phyloP scores from a whole-genome alignment of 1,140 invertebrate genomes.

The Caenorhabditis tropicalis region DNA sequence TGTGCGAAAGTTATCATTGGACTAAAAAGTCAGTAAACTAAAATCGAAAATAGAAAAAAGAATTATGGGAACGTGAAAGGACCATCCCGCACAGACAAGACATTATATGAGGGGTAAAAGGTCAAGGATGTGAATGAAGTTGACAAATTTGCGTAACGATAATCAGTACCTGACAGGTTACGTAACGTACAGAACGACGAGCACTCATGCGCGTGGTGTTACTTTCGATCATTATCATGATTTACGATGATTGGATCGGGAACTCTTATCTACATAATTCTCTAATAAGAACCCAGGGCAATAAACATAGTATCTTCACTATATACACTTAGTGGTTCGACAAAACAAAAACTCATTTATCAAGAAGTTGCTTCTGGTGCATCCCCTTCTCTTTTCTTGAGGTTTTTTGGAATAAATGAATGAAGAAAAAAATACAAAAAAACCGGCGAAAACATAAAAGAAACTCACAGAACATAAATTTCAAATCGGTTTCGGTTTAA shows the following conservation, averaged over 20 bases:
- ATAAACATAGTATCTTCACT: background rate
- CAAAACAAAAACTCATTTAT: background rate
- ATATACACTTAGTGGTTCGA: background rate
- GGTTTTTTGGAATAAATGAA: background rate
- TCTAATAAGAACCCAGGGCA: background rate
- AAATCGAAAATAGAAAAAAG: background rate
- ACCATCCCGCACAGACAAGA: background rate
- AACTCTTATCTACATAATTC: background rate
- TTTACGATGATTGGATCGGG: conserved; percentile 20
- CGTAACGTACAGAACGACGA: conserved; percentile 19
- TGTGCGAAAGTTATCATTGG: background rate
- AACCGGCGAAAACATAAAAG: background rate
- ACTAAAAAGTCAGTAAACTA: background rate
- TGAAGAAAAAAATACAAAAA: background rate
- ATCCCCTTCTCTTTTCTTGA: background rate
- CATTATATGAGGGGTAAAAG: background rate
- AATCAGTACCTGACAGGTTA: conserved; percentile 25
- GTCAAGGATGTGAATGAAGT: background rate
- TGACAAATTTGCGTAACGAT: conserved; percentile 42
- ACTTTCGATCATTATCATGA: conserved; percentile 35
- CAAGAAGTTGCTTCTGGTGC: background rate
- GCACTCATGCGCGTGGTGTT: conserved; percentile 16
- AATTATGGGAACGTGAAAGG: background rate
- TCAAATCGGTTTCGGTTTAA: background rate
- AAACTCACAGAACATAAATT: background rate